These are phyloP conservation scores for Orchestia grillus DNA, from an alignment of 1,140 invertebrate species.

Conservation along the genomic window DNA sequence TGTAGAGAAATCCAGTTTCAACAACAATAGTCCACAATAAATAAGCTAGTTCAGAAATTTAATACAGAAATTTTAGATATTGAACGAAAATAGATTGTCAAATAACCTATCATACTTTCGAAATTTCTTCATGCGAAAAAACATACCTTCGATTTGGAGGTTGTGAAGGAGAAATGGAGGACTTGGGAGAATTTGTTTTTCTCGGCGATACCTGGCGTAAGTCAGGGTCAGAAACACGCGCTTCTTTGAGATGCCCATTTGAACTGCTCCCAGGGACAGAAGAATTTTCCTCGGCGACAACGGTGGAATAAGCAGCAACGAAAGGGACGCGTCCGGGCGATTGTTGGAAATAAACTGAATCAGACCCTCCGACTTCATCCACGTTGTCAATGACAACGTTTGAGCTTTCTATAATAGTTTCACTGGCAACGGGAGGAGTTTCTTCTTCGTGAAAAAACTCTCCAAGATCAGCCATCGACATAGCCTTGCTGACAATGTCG, in stretches of 20 bases:
- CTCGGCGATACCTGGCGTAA: neutral
- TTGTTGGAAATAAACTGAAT: neutral
- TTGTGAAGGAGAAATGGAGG: neutral
- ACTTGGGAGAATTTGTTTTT: neutral
- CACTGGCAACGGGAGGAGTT: constrained; percentile 38
- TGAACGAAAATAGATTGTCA: too few relatives aligned
- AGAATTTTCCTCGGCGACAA: neutral
- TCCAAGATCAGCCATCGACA: neutral
- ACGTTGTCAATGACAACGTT: constrained; percentile 2
- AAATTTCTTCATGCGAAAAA: neutral
- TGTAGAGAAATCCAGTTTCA: too few relatives aligned
- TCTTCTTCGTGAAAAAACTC: constrained; percentile 13
- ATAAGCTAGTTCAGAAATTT: too few relatives aligned
- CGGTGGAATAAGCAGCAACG: neutral
- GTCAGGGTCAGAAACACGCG: neutral
- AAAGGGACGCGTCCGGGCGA: neutral
- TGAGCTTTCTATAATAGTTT: constrained; percentile 21
- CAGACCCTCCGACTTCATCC: neutral
- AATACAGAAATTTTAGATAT: too few relatives aligned
- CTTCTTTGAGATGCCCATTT: neutral
- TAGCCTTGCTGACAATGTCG: neutral
- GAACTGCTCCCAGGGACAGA: neutral
- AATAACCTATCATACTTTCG: neutral
- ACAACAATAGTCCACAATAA: too few relatives aligned
- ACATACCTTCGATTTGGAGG: neutral